Percentiles rank a stretch among this genome's conserved stretches.
Conservation (phyloP, 1,140 invertebrate species). For the Galendromus occidentalis region DNA sequence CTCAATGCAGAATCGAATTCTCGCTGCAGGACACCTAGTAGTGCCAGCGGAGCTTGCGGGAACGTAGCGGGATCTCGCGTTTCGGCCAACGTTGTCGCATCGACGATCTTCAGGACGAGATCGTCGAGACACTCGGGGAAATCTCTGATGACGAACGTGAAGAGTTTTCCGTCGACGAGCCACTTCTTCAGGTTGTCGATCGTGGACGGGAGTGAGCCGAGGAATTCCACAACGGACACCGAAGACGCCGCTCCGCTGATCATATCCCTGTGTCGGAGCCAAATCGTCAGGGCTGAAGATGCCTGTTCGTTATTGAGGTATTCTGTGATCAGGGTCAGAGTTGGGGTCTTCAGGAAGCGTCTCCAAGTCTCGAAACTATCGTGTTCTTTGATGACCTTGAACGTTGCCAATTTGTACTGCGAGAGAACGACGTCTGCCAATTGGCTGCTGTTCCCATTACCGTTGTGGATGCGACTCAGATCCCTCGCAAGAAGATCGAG, state of each 20-base stretch:
- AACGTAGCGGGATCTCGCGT: background rate
- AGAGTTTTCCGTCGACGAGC: background rate
- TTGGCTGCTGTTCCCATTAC: background rate
- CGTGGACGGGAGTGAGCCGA: background rate
- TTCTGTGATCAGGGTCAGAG: background rate
- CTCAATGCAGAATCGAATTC: background rate
- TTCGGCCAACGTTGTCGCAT: background rate
- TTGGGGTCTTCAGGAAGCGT: background rate
- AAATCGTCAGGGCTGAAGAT: background rate
- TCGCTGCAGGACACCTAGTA: background rate
- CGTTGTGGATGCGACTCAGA: background rate
- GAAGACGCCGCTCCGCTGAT: background rate
- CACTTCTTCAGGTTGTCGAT: background rate
- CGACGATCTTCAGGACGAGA: background rate
- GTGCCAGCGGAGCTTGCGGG: background rate
- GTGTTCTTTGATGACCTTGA: background rate
- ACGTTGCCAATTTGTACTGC: slow-evolving; percentile 1
- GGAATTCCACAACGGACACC: background rate
- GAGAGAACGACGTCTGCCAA: background rate
- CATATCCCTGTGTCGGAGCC: background rate
- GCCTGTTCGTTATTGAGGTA: background rate
- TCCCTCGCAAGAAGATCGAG: background rate
- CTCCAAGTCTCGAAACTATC: background rate
- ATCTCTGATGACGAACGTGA: background rate
- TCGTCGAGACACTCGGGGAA: background rate